A percentile compares a stretch with the other conserved stretches of the same genome.
These are phyloP conservation scores for Cyanoramphus novaezelandiae DNA, from an alignment of 2,113 vertebrate genomes.

Conservation along the genomic window DNA sequence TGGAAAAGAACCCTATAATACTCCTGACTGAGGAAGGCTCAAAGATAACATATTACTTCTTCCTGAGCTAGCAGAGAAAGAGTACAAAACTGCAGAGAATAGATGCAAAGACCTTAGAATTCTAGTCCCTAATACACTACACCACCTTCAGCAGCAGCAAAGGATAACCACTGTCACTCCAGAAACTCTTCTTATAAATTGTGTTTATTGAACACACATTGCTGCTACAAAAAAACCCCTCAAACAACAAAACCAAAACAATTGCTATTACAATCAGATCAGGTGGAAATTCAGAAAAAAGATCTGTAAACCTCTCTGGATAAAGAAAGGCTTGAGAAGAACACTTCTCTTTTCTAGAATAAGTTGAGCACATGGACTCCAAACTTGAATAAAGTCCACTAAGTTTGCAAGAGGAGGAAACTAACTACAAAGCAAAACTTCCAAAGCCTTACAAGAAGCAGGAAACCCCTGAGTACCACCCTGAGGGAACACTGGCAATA, in stretches of 20 bases:
- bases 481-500: not conserved
- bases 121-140: not conserved
- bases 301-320: not conserved
- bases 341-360: not conserved
- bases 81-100: not conserved
- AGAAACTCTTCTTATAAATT: not conserved
- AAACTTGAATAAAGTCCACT: not conserved
- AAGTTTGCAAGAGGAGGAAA: conserved; percentile 9
- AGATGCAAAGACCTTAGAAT: not conserved
- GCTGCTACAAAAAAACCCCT: not conserved
- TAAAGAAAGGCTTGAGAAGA: not conserved
- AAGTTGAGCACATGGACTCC: not conserved
- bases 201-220: not conserved
- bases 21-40: not conserved
- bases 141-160: not conserved
- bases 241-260: not conserved
- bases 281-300: not conserved
- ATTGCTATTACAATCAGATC: not conserved
- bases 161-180: not conserved
- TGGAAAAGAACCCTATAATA: not conserved
- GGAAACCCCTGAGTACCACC: not conserved
- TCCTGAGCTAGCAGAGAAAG: not conserved
- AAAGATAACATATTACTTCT: not conserved
- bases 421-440: not conserved
- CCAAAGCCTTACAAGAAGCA: not conserved